phyloP scores from a whole-genome alignment of 2,113 vertebrate genomes.

The Apteryx owenii region DNA sequence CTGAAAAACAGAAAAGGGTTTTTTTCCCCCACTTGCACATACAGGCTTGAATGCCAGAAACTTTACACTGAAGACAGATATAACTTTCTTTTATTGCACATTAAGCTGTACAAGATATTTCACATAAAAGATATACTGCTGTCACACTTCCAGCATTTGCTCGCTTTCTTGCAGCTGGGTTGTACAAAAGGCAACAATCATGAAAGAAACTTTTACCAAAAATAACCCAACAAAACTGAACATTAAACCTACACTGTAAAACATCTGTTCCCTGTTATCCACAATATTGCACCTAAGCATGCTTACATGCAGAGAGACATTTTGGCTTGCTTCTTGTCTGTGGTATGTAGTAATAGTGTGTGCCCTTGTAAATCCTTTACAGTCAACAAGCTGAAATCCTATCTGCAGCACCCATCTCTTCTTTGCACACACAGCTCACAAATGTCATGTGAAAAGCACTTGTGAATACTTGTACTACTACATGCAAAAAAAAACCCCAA shows the following conservation, averaged over 20 bases:
- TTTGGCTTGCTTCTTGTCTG: constrained; percentile 66
- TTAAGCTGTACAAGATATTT: constrained; percentile 87
- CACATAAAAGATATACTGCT: constrained; percentile 85
- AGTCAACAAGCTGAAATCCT: constrained; percentile 49
- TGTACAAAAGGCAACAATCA: constrained; percentile 83
- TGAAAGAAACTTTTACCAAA: constrained; percentile 79
- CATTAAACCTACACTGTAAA: constrained; percentile 77
- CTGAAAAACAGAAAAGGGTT: constrained; percentile 63
- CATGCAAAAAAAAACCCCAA: constrained; percentile 79
- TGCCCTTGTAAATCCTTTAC: constrained; percentile 46
- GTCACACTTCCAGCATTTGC: constrained; percentile 82
- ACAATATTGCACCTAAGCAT: constrained; percentile 81
- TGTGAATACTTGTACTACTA: constrained; percentile 66
- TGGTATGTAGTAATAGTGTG: constrained; percentile 59
- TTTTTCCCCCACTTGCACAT: constrained; percentile 66
- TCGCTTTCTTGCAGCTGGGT: constrained; percentile 81
- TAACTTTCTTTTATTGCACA: constrained; percentile 88
- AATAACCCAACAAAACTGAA: constrained; percentile 70
- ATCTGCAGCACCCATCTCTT: constrained; percentile 52
- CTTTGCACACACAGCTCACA: constrained; percentile 65
- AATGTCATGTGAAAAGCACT: constrained; percentile 77
- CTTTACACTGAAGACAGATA: constrained; percentile 87
- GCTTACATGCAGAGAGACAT: constrained; percentile 78
- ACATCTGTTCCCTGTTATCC: constrained; percentile 78
- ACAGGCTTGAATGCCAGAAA: constrained; percentile 80